phyloP scores from a whole-genome alignment of 2,113 vertebrate genomes.

The Nansenia antarctica region DNA sequence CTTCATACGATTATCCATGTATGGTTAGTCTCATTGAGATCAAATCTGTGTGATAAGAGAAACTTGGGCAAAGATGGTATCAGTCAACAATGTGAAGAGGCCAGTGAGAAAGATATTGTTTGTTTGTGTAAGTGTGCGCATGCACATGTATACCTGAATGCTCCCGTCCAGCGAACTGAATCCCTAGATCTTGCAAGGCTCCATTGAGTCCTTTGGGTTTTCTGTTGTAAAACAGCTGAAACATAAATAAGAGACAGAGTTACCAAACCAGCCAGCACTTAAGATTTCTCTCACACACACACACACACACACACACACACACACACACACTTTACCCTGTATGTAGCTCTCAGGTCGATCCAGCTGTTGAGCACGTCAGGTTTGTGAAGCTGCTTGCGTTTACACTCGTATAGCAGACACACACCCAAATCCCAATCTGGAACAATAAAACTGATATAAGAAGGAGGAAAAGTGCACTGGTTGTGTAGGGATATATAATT shows the following conservation, averaged over 20 bases:
- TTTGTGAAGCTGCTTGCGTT: constrained; percentile 90
- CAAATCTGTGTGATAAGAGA: not conserved
- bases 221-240: constrained; percentile 87
- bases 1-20: too few species aligned
- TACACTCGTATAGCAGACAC: constrained; percentile 94
- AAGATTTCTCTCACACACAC: not conserved
- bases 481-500: too few species aligned
- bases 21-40: too few species aligned
- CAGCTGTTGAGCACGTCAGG: constrained; percentile 87
- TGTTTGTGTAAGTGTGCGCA: not conserved
- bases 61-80: too few species aligned
- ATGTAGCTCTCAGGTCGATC: constrained; percentile 93
- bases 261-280: not conserved
- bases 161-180: constrained; percentile 89
- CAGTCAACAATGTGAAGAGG: too few species aligned
- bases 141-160: constrained; percentile 82
- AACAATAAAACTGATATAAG: not conserved
- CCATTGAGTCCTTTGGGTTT: constrained; percentile 92
- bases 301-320: not conserved
- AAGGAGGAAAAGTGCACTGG: too few species aligned
- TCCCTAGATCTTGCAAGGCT: constrained; percentile 91
- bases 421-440: constrained; percentile 96
- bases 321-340: constrained; percentile 75
- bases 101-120: too few species aligned
- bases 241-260: not conserved